Base-by-base conservation (phyloP, 23 tunicate species). In the Halocynthia aurantium region DNA sequence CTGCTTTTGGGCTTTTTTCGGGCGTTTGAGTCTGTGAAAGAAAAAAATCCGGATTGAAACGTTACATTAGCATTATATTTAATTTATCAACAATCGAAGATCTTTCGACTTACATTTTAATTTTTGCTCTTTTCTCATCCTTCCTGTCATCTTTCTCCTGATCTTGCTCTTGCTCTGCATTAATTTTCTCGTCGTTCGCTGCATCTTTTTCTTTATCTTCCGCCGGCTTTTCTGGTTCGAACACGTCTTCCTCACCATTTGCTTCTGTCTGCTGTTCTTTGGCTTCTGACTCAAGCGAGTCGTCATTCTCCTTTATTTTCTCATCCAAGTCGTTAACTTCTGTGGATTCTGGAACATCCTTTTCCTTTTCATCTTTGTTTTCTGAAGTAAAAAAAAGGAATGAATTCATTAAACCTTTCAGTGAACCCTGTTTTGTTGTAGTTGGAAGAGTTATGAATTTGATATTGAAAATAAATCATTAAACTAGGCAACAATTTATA, bases 111-210 rank as follows among this genome's bases (percentile, higher is more conserved):
- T 63, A 90, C 97, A 90, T 90, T 77, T 90, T 88, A 21, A 90
- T 84, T 69, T 90, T 90, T 6, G 90, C 77, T 55, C 81, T 90
- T 64, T 90, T 90, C 62, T 89, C 96, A 10, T 61, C 49, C 54
- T 81, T 80, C 6, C 75, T 77, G 0, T 6, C 17, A 10, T 75
- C 61, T 21, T 80, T 80, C 11, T 73, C 51, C 52, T 85, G 44
- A 12, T 64, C 78, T 51, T 70, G 81, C 0, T 72, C 87, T 31
- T 77, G 78, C 68, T 79, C 63, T 6, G 52, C 74, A 40, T 53
- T 72, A 50, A 69, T 68, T 64, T 80, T 77, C 55, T 88, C 80
- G 22, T 85, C 77, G 61, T 58, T 61, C 18, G 70, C 72, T 58
- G 78, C 73, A 49, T 77, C 71, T 62, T 76, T 31, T 52, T 84